Conservation (phyloP, 1,140 invertebrate species). For the Temnothorax nylanderi region DNA sequence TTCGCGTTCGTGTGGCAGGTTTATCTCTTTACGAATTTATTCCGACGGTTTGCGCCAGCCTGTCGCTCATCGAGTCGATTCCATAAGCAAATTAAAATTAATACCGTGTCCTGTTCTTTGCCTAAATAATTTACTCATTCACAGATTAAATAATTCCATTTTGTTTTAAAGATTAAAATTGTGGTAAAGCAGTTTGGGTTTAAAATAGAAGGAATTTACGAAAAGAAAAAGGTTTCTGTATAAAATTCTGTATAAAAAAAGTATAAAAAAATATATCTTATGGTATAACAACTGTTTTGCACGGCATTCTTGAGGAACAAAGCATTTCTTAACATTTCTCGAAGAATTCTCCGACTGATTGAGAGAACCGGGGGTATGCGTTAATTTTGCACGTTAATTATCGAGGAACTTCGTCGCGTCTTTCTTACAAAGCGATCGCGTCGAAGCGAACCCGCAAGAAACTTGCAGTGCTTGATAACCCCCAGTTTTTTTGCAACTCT, state of each 20-base stretch:
- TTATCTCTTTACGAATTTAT: slow-evolving; percentile 27
- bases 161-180: slow-evolving; percentile 17
- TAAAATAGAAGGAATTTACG: not conserved
- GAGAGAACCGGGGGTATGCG: not conserved
- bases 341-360: not conserved
- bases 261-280: not conserved
- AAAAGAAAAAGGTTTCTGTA: not conserved
- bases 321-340: slow-evolving; percentile 4
- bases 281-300: too few relatives aligned
- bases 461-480: not conserved
- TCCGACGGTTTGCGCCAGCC: not conserved
- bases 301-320: not conserved
- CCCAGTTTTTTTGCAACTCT: slow-evolving; percentile 5
- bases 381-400: not conserved
- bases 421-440: not conserved
- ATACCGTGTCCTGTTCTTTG: not conserved
- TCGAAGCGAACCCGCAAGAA: not conserved
- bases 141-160: not conserved
- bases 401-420: not conserved
- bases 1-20: not conserved
- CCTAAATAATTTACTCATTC: not conserved
- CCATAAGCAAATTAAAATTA: slow-evolving; percentile 36
- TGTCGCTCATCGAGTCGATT: not conserved
- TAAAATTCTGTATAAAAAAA: not conserved
- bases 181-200: not conserved